Evolutionary conservation across 2,888 invertebrate genomes (phyloP).

Genomic region (Torymus texanus): DNA sequence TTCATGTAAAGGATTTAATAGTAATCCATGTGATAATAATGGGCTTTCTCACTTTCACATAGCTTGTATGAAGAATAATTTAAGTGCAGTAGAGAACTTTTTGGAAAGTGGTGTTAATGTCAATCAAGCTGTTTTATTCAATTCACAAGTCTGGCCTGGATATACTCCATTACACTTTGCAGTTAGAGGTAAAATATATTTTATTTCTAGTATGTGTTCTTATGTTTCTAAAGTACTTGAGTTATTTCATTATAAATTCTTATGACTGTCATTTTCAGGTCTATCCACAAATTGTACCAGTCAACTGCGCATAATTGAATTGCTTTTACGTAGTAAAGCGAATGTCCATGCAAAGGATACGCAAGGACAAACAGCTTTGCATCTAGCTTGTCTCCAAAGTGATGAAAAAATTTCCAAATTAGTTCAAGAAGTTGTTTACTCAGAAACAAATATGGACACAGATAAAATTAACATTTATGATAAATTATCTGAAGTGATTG

Average conservation of each 20-base stretch:
- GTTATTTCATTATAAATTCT: constrained; percentile 7
- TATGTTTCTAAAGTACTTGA: neutral
- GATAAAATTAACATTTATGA: neutral
- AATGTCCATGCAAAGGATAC: constrained; percentile 40
- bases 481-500: constrained; percentile 8
- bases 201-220: neutral
- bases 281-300: neutral
- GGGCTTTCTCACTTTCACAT: constrained; percentile 54
- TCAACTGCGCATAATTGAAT: constrained; percentile 29
- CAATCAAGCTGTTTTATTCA: constrained; percentile 26
- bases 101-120: constrained; percentile 32
- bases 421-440: constrained; percentile 1
- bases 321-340: constrained; percentile 37
- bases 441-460: neutral
- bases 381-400: constrained; percentile 44
- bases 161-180: constrained; percentile 52
- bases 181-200: constrained; percentile 36
- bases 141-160: constrained; percentile 38
- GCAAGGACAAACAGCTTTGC: constrained; percentile 45
- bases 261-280: constrained; percentile 34
- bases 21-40: constrained; percentile 38
- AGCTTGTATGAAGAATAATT: constrained; percentile 48
- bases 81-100: constrained; percentile 39
- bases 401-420: constrained; percentile 35
- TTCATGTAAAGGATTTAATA: neutral